Conservation (phyloP, 1,140 invertebrate species). For the Diuraphis noxia region DNA sequence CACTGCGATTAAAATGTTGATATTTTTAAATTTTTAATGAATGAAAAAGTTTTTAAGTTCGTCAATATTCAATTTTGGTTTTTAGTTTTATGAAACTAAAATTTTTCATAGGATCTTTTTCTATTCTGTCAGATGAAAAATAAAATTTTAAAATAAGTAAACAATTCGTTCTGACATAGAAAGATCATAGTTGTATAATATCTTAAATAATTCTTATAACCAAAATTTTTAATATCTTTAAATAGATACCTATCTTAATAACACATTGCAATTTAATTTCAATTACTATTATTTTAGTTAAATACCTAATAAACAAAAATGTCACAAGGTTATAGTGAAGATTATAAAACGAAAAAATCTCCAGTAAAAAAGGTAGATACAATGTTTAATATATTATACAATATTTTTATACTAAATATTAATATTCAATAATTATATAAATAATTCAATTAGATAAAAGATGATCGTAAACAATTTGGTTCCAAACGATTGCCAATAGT, state of each 20-base stretch:
- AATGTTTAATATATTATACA: too few species aligned
- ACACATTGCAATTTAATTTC: not conserved
- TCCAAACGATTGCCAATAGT: constrained; percentile 56
- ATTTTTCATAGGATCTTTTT: not conserved
- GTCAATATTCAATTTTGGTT: not conserved
- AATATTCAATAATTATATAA: not conserved
- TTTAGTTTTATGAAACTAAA: not conserved
- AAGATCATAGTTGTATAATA: not conserved
- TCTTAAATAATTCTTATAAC: too few species aligned
- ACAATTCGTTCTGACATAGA: not conserved
- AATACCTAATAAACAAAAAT: not conserved
- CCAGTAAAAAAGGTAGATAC: constrained; percentile 34
- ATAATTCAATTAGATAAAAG: constrained; percentile 54
- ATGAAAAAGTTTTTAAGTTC: not conserved
- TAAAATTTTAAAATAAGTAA: not conserved
- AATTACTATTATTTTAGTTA: not conserved
- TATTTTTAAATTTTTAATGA: not conserved
- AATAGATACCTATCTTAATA: not conserved
- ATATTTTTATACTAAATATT: not conserved
- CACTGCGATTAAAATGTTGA: too few species aligned
- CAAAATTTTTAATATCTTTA: not conserved
- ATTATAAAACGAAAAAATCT: constrained; percentile 36
- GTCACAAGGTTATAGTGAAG: constrained; percentile 40
- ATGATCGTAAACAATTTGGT: constrained; percentile 56
- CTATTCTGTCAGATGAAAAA: not conserved